A percentile compares a stretch with the other conserved stretches of the same genome.
phyloP scores from a whole-genome alignment of 2,113 vertebrate species.

The Clarias magur region DNA sequence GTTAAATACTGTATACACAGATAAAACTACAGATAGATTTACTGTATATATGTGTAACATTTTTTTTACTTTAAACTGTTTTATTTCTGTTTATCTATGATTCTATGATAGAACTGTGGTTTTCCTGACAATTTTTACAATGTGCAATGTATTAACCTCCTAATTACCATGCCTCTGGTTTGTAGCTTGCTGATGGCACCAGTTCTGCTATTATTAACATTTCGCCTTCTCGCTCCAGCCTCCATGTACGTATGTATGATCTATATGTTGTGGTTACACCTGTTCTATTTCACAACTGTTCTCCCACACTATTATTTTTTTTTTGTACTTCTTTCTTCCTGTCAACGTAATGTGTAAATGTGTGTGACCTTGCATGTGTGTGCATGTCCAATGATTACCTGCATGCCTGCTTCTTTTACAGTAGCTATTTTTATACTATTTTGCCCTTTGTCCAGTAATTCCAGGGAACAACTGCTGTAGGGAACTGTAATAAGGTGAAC shows the following conservation, averaged over 20 bases:
- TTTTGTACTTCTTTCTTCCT: too few species aligned
- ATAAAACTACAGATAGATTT: not conserved
- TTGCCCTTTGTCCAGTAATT: not conserved
- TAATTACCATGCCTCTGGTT: constrained; percentile 76
- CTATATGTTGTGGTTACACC: constrained; percentile 32
- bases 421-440: not conserved
- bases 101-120: not conserved
- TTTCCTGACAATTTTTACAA: not conserved
- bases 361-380: constrained; percentile 24
- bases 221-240: constrained; percentile 76
- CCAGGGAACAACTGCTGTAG: too few species aligned
- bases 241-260: constrained; percentile 86
- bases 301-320: too few species aligned
- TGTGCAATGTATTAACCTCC: constrained; percentile 32
- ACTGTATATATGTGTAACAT: not conserved
- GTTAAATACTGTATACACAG: not conserved
- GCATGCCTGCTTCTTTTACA: not conserved
- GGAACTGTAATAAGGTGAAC: too few species aligned
- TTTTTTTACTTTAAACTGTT: not conserved
- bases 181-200: constrained; percentile 83
- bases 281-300: not conserved
- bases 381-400: constrained; percentile 22
- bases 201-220: constrained; percentile 86
- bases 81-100: not conserved
- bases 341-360: not conserved